Percentiles rank a stretch among this genome's conserved stretches.
Evolutionary conservation across 1,140 invertebrate species (phyloP).

Genomic region (Papilio machaon): DNA sequence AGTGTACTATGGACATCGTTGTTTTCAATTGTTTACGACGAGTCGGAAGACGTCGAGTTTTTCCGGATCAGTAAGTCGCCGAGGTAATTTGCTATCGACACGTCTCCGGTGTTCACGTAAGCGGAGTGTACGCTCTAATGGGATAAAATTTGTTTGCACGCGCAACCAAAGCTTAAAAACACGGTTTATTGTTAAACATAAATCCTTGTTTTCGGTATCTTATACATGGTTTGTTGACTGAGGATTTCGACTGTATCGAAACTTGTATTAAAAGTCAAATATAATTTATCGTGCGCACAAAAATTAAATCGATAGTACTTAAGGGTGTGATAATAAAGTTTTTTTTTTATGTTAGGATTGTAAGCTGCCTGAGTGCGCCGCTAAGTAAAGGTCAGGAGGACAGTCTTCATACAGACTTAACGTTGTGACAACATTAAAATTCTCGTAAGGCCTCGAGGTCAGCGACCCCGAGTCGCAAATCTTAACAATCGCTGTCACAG

Average conservation of each 20-base stretch:
- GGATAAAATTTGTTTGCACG: not conserved
- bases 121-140: not conserved
- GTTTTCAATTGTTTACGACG: constrained; percentile 60
- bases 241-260: too few relatives aligned
- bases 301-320: too few relatives aligned
- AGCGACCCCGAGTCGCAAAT: constrained; percentile 38
- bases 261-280: too few relatives aligned
- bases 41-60: constrained; percentile 60
- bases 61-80: constrained; percentile 56
- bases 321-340: too few relatives aligned
- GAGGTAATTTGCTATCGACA: constrained; percentile 33
- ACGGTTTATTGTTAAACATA: not conserved
- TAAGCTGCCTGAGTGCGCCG: not conserved
- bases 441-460: constrained; percentile 40
- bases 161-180: not conserved
- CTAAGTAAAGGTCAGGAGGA: not conserved
- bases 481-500: constrained; percentile 43
- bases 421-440: constrained; percentile 43
- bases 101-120: constrained; percentile 25
- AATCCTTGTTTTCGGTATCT: not conserved
- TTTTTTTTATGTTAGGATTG: not conserved
- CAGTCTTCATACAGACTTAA: constrained; percentile 47
- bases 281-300: too few relatives aligned
- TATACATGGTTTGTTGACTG: too few relatives aligned
- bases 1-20: constrained; percentile 38